Conservation (phyloP, 2,113 vertebrate genomes). For the Dasyurus viverrinus region DNA sequence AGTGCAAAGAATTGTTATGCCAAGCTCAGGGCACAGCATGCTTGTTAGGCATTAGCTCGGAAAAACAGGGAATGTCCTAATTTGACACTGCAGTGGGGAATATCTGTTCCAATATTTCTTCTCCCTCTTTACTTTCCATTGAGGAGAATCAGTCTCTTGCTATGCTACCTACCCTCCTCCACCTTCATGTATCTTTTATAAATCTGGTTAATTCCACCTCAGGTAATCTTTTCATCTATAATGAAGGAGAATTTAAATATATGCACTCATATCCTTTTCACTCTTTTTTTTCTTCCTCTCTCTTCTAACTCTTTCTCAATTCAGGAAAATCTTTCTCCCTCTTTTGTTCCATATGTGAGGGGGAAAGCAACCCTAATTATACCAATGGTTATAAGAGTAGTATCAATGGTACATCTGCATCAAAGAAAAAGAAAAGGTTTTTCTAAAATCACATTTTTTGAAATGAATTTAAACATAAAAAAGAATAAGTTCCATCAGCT, state of each 20-base stretch:
- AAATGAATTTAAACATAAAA: neutral
- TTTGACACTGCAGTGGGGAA: neutral
- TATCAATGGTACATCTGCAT: neutral
- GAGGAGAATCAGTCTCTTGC: neutral
- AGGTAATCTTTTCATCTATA: neutral
- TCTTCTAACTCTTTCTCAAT: neutral
- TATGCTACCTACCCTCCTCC: neutral
- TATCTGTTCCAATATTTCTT: neutral
- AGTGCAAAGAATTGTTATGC: too few species aligned
- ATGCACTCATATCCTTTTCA: neutral
- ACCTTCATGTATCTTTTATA: neutral
- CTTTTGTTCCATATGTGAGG: neutral
- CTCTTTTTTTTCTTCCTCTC: neutral
- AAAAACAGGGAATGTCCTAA: too few species aligned
- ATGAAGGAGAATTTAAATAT: neutral
- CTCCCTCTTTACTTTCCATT: neutral
- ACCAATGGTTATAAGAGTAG: neutral
- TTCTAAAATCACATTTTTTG: neutral
- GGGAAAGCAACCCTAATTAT: neutral
- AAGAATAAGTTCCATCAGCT: neutral
- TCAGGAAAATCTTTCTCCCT: neutral
- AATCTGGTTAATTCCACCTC: neutral
- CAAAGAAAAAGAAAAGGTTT: neutral
- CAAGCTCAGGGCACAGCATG: too few species aligned
- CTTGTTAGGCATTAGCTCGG: too few species aligned